Base-by-base conservation (phyloP, 2,113 vertebrate species). In the Stercorarius parasiticus region DNA sequence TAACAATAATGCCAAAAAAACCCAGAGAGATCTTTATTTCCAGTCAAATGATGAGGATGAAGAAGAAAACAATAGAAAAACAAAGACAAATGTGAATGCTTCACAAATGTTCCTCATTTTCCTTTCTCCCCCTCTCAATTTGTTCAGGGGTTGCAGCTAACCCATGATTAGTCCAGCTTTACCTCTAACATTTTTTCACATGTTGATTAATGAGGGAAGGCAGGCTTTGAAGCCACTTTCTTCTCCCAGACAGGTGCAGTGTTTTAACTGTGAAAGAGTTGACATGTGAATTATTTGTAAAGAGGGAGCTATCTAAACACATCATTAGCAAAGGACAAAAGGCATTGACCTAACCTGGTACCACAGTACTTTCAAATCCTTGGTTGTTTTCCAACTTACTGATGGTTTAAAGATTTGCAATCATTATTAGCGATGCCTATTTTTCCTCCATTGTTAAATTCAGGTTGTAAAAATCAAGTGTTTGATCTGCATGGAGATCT, bases 251-350 rank as follows among this genome's bases (percentile, higher is more conserved):
- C 98, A 98, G 97, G 97, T 99, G 98, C 97, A 97, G 97, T 98
- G 95, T 96, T 98, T 99, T 98, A 98, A 97, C 96, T 95, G 77
- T 98, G 98, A 98, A 97, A 97, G 92, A 97, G 95, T 61, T 98
- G 97, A 98, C 97, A 98, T 97, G 95, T 97, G 98, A 98, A 98
- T 98, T 98, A 98, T 98, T 97, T 97, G 94, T 88, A 90, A 82
- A 87, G 97, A 97, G 94, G 82, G 86, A 97, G 84, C 96, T 96
- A 93, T 94, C 91, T 93, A 97, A 93, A 96, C 76, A 96, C 79
- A 78, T 86, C 92, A 88, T 97, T 97, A 97, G 82, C 74, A 76
- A 82, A 93, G 93, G 85, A 96, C 95, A 91, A 78, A 97, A 96
- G 86, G 89, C 83, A 52, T 80, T 97, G 97, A 98, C 96, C 93